Base-by-base conservation (phyloP, 1,140 invertebrate species). In the Bombus sibiricus region DNA sequence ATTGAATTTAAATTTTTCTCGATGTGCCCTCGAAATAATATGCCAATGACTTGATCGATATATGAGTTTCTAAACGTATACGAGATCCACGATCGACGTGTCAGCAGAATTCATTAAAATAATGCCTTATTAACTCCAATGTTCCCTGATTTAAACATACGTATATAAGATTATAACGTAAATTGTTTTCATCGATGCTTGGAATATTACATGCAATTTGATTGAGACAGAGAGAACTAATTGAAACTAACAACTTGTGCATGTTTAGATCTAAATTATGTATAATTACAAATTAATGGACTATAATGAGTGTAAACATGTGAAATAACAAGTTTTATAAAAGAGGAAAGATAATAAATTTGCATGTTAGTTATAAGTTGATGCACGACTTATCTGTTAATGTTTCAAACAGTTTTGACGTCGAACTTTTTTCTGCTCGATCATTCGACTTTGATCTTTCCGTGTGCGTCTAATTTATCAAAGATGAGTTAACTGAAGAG, bases 361-460 rank as follows among this genome's bases (percentile, higher is more conserved):
- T 76, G 47, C 53, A 76, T 76, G 74, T 28, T 57, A 57, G 43
- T 47, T n/a, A 57, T 57, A 34, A 76, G 57, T 72, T 43, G n/a
- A 32, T 72, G 28, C 22, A 18, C 37, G 68, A 28, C 2, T 3
- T 10, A 41, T 15, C 28, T 37, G 74, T 15, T 25, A 15, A 37
- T 37, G 28, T 37, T 57, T 76, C 74, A 28, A 47, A 57, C 25
- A 15, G 12, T 37, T 57, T 6, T 15, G 9, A 43, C 68, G 25
- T 37, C 66, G 66, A 68, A 37, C 37, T 25, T 18, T 25, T 10
- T 37, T 37, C 2, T 32, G 1, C 69, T 37, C 69, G 25, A n/a
- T 72, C 28, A 5, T 9, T 72, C 37, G 18, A n/a, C 25, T 12
- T 39, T 28, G 9, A 25, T 71, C 12, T 25, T 34, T 8, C 13